Evolutionary conservation across 2,113 vertebrate genomes (phyloP).

Genomic region (Psephotus haematonotus): DNA sequence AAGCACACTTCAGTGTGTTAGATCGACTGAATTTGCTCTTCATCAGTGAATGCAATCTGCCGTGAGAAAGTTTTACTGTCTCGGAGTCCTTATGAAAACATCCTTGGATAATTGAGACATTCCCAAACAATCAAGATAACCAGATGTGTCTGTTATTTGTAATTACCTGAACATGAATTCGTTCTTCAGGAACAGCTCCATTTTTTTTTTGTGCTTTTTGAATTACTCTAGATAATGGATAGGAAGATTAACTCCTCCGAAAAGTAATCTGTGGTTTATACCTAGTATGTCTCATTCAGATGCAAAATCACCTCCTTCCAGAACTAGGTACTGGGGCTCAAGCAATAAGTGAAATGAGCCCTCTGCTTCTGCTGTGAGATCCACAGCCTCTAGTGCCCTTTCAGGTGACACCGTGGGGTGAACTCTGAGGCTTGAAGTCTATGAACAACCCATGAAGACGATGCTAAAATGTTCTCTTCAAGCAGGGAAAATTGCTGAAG

Average conservation of each 20-base stretch:
- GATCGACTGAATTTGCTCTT: conserved; percentile 68
- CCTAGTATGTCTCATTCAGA: conserved; percentile 67
- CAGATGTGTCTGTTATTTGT: conserved; percentile 83
- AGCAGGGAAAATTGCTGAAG: conserved; percentile 35
- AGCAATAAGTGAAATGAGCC: conserved; percentile 57
- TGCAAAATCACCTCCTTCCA: conserved; percentile 68
- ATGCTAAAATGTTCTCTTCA: conserved; percentile 29
- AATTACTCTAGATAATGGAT: conserved; percentile 77
- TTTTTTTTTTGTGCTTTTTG: conserved; percentile 76
- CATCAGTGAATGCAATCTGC: conserved; percentile 76
- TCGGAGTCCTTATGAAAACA: conserved; percentile 76
- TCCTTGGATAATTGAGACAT: conserved; percentile 80
- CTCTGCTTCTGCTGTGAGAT: neutral
- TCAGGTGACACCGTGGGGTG: neutral
- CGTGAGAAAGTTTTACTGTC: conserved; percentile 78
- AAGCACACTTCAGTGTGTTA: conserved; percentile 54
- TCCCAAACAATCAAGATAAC: conserved; percentile 84
- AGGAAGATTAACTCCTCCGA: conserved; percentile 74
- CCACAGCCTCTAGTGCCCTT: neutral
- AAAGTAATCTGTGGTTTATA: conserved; percentile 69
- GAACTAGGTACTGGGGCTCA: conserved; percentile 64
- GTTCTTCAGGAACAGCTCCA: conserved; percentile 74
- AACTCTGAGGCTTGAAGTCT: neutral
- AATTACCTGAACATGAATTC: conserved; percentile 82
- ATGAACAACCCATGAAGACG: neutral